These are phyloP conservation scores for Phortica okadai DNA, from an alignment of 2,888 invertebrate species.

Conservation along the genomic window DNA sequence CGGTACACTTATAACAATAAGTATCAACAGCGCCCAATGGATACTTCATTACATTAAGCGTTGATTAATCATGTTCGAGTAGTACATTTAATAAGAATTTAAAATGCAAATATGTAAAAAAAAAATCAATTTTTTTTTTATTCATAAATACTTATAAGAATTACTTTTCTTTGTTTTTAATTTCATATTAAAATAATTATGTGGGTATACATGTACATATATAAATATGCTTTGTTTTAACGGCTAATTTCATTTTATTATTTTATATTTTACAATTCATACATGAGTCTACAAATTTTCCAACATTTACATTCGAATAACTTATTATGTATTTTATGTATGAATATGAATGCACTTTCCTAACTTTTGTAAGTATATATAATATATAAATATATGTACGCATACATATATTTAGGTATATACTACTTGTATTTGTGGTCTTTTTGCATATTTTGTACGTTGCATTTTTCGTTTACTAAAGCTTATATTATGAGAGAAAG, in stretches of 20 bases:
- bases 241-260: too few relatives aligned
- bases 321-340: not conserved
- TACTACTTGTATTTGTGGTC: not conserved
- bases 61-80: too few relatives aligned
- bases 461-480: slow-evolving; percentile 44
- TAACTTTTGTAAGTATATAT: not conserved
- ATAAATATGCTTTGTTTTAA: too few relatives aligned
- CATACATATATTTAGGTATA: not conserved
- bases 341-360: slow-evolving; percentile 9
- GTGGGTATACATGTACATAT: too few relatives aligned
- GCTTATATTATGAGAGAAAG: slow-evolving; percentile 57
- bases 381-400: not conserved
- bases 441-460: slow-evolving; percentile 45
- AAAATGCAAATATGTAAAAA: slow-evolving; percentile 18
- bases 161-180: slow-evolving; percentile 15
- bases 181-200: not conserved
- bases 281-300: too few relatives aligned
- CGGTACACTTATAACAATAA: too few relatives aligned
- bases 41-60: too few relatives aligned
- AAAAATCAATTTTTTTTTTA: slow-evolving; percentile 14
- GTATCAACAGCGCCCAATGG: too few relatives aligned
- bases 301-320: too few relatives aligned
- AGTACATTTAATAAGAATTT: too few relatives aligned
- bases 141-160: slow-evolving; percentile 16
- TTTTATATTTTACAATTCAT: too few relatives aligned